Base-by-base conservation (phyloP, 2,797 vertebrate genomes). In the Xenentodon cancila region DNA sequence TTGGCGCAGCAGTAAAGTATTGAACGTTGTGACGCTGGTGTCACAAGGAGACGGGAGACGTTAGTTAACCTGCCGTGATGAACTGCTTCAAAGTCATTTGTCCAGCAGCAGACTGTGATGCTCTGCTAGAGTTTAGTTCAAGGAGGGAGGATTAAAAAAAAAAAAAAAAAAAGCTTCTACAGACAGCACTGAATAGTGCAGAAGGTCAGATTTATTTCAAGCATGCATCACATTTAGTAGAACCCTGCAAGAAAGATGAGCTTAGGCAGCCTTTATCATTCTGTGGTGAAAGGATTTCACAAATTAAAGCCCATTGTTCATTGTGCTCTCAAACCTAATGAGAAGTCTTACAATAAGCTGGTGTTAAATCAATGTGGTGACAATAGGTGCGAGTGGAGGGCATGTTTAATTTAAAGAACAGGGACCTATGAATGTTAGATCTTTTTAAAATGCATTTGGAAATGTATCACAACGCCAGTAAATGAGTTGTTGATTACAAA, bases 51-150 rank as follows among this genome's bases (percentile, higher is more conserved):
- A 64, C 25, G 9, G 71, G 69, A 67, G 79, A 57, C 9, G 77
- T 76, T 81, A 63, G 70, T 87, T 89, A 86, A 87, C 77, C 76
- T 71, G 77, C 72, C 58, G 19, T 82, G 82, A 86, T 88, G 78
- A 80, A 84, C 66, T 55, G 75, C 82, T 65, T 71, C 69, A 76
- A 21, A 68, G 66, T 59, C 65, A 52, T 82, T 84, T 66, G 78
- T 77, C 80, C 76, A 15, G 77, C 68, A 49, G 76, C 64, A 45
- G 49, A 53, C 53, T 54, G 63, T 21, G 64, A 69, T 55, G 71
- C 71, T 57, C 53, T 2, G 16, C 47, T n/a, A 3, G 44, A 59
- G 25, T 49, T 64, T 21, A 27, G 53, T 8, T 68, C 53, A 40
- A 18, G 21, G 22, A 56, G 30, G 11, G 22, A 53, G 19, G 27